Evolutionary conservation across 2,888 invertebrate species (phyloP).

Genomic region (Ditylenchus weischeri): DNA sequence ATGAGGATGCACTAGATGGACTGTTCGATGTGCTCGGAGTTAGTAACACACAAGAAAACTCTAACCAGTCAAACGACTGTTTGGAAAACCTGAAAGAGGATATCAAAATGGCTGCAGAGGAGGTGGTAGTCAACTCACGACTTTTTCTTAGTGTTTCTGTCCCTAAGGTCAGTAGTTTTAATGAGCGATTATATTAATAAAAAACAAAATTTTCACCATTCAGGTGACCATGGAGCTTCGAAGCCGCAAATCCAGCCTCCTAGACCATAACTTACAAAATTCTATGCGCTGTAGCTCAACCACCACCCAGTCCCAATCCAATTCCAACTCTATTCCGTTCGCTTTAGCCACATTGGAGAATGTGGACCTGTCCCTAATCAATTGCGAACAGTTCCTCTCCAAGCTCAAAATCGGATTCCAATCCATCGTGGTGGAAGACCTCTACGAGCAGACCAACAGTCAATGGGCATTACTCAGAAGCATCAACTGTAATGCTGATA

Average conservation of each 20-base stretch:
- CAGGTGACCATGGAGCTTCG: slow-evolving; percentile 7
- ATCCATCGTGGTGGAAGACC: slow-evolving; percentile 1
- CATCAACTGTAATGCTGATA: not conserved
- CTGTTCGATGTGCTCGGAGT: slow-evolving; percentile 14
- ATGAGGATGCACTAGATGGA: slow-evolving; percentile 44
- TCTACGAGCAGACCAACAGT: not conserved
- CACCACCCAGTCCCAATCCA: too few species aligned
- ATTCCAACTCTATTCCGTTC: not conserved
- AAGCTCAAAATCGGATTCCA: slow-evolving; percentile 6
- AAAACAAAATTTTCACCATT: too few species aligned
- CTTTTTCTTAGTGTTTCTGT: slow-evolving; percentile 7
- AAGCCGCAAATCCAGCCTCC: not conserved
- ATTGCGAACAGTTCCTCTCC: slow-evolving; percentile 4
- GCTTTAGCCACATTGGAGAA: not conserved
- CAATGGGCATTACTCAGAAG: slow-evolving; percentile 8
- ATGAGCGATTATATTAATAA: too few species aligned
- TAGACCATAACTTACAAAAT: not conserved
- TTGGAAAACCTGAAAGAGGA: not conserved
- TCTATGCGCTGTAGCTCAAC: too few species aligned
- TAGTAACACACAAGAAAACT: not conserved
- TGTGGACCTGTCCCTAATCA: not conserved
- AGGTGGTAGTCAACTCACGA: not conserved
- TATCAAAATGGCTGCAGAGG: not conserved
- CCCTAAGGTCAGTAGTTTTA: not conserved
- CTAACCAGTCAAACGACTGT: not conserved